Base-by-base conservation (phyloP, 2,113 vertebrate genomes). In the Ptilorrhoa leucosticta region DNA sequence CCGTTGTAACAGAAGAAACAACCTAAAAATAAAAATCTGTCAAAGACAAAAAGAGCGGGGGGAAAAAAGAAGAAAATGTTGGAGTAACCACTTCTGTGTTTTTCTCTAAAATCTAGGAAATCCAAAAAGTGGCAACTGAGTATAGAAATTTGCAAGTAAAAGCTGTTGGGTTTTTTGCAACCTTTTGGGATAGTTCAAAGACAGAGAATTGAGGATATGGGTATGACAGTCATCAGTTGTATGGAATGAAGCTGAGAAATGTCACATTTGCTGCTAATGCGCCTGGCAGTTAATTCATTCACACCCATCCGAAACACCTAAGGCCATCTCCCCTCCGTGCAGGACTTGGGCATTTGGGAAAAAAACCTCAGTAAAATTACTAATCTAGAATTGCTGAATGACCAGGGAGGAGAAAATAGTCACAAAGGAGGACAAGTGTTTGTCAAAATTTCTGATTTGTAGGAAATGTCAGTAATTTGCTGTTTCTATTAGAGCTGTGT, bases 211-310 rank as follows among this genome's bases (percentile, higher is more conserved):
- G 39, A 72, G 47, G 28, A 11, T 23, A 11, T 20, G 23, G 6
- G 13, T n/a, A 24, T 54, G 33, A 6, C 27, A 66, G 22, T 18
- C 26, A 50, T 42, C 22, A 47, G 10, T 13, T 78, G 42, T 13
- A 30, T 2, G 27, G 35, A 33, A 53, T 4, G 18, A 84, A 78
- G 47, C 51, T 87, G 58, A 53, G 40, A 60, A 83, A 40, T 14
- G 13, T 56, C 19, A 42, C 0, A 0, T 81, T 84, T 40, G 20
- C 44, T 51, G 31, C 54, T 83, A 5, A 5, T 14, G 27, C 40
- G 28, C 24, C 22, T 40, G 16, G 27, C 60, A 51, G 42, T 56
- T 44, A 26, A 51, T 3, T 5, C 50, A 19, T 72, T 84, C 28
- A 23, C 33, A 20, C 14, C 9, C 40, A 22, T 31, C 39, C 60